Evolutionary conservation across 2,113 vertebrate genomes (phyloP), one percentile per base, ranked within the genome.

Genomic region (Micronycteris hirsuta): DNA sequence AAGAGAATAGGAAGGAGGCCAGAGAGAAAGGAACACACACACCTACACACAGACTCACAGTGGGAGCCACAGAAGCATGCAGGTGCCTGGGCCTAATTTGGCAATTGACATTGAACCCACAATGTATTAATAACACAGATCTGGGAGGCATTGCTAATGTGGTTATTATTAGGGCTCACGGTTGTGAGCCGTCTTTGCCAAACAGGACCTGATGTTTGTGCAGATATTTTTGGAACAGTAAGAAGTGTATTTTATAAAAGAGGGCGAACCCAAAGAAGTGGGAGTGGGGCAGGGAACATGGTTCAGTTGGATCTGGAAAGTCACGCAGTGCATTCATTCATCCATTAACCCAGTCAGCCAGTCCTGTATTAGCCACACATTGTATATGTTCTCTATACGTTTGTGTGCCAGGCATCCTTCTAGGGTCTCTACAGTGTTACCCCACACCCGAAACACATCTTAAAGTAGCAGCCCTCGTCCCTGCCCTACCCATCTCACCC

Each of bases 161-260:
- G 26, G 67, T 91, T 97, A 96, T 94, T 96, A 91, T 96, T 88
- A 86, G 90, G 2, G 7, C 38, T 92, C 83, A 24, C 83, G 68
- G 33, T 93, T 92, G 65, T 81, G 89, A 80, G 33, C 33, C 2
- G 1, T 68, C 93, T 89, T 89, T 95, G 82, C 91, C 86, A 95
- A 94, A 77, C 26, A 65, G 65, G 20, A 54, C n/a, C 36, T 70
- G 58, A 87, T 0, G 3, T 93, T 61, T 43, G 26, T 38, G 36
- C 61, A 78, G 73, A 67, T 87, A 92, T 41, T 84, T 68, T 41
- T 7, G n/a, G 56, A 94, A 92, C 86, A 68, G 31, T 58, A 94
- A 17, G 70, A 70, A 71, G 33, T 1, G 0, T 17, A 26, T 80
- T 70, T 71, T 20, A 11, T 26, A 77, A 52, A 65, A 28, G 65